Percentiles rank a stretch among this genome's conserved stretches.
phyloP scores from a whole-genome alignment of 2,113 vertebrate genomes.

The Stigmatopora argus region DNA sequence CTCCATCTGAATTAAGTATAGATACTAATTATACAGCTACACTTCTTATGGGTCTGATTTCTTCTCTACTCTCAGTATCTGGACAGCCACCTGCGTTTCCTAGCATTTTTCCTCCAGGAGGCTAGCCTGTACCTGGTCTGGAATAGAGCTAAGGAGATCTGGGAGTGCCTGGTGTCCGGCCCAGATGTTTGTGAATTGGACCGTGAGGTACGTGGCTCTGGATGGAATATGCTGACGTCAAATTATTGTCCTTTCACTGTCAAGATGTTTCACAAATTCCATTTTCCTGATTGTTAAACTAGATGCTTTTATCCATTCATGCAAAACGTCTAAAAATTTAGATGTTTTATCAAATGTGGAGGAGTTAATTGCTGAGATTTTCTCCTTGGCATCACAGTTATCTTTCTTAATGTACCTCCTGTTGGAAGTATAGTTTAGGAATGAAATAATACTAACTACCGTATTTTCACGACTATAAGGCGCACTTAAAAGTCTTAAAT shows the following conservation, averaged over 20 bases:
- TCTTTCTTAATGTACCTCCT: background rate
- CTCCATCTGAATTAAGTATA: background rate
- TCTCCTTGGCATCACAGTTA: background rate
- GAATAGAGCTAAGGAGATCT: constrained; percentile 96
- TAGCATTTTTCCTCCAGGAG: constrained; percentile 99
- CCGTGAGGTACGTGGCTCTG: constrained; percentile 77
- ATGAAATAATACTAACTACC: background rate
- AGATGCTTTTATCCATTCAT: background rate
- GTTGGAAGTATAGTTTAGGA: background rate
- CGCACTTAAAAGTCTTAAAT: too few species aligned
- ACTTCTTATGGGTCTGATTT: constrained; percentile 1
- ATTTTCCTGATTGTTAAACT: too few species aligned
- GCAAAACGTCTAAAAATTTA: background rate
- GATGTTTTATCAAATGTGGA: too few species aligned
- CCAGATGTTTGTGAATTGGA: constrained; percentile 94
- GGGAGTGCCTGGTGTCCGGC: constrained; percentile 96
- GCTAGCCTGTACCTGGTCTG: constrained; percentile 95
- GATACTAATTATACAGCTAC: background rate
- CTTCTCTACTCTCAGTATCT: constrained; percentile 78
- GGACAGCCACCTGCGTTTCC: constrained; percentile 95
- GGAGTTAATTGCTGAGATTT: background rate
- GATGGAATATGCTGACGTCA: constrained; percentile 6
- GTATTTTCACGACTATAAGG: too few species aligned
- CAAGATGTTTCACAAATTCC: background rate
- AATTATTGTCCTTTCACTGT: too few species aligned